Conservation (phyloP, 2,888 invertebrate species). For the Drosophila merina region DNA sequence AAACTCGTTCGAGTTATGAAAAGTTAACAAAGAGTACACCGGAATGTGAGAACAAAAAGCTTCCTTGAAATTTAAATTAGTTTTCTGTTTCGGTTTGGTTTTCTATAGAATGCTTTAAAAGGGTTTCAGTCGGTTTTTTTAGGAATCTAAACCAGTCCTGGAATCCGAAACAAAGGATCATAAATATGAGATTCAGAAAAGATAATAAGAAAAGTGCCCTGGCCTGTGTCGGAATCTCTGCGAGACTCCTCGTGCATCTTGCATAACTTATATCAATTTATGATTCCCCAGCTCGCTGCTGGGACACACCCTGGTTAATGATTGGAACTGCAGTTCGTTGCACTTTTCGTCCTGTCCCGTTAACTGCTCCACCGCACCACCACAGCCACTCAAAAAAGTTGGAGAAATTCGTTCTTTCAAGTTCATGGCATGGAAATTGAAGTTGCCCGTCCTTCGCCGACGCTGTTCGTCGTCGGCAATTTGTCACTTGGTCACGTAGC, state of each 20-base stretch:
- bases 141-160: neutral
- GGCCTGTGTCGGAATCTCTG: constrained; percentile 15
- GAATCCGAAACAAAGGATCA: constrained; percentile 15
- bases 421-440: constrained; percentile 66
- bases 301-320: constrained; percentile 39
- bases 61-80: neutral
- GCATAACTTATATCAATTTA: constrained; percentile 48
- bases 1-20: constrained; percentile 14
- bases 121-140: no score
- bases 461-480: constrained; percentile 52
- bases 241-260: constrained; percentile 19
- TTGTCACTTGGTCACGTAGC: constrained; percentile 78
- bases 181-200: constrained; percentile 20
- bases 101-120: neutral
- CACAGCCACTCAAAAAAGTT: constrained; percentile 42
- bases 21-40: neutral
- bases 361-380: constrained; percentile 26
- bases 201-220: constrained; percentile 2
- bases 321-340: constrained; percentile 63
- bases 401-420: constrained; percentile 58
- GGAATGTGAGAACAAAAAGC: no score
- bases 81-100: neutral
- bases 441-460: constrained; percentile 43
- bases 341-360: constrained; percentile 45
- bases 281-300: constrained; percentile 16